Conservation (phyloP, 2,113 vertebrate genomes). For the Dipodomys ordii region DNA sequence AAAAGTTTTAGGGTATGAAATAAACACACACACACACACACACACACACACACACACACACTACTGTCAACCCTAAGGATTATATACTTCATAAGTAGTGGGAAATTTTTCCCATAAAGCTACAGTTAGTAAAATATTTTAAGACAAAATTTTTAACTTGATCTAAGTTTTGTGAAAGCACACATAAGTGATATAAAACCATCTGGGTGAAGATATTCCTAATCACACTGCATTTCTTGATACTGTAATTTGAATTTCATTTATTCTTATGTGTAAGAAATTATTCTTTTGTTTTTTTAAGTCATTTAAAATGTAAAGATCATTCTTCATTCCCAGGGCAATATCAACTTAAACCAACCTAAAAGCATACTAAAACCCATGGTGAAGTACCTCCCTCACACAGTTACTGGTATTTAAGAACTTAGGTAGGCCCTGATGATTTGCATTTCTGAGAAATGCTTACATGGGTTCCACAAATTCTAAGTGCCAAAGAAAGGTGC, state of each 20-base stretch:
- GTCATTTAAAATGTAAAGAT: slow-evolving; percentile 20
- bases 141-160: neutral
- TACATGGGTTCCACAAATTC: neutral
- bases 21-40: too few species aligned
- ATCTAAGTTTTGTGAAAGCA: neutral
- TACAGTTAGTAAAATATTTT: neutral
- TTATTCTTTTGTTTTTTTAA: neutral
- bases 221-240: neutral
- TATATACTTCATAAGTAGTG: neutral
- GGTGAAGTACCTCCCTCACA: neutral
- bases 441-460: neutral
- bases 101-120: neutral
- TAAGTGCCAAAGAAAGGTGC: neutral
- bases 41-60: too few species aligned
- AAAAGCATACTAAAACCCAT: neutral
- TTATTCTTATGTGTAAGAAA: neutral
- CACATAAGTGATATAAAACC: neutral
- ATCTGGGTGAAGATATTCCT: neutral
- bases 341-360: slow-evolving; percentile 12
- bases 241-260: neutral
- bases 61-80: neutral
- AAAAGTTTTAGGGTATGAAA: neutral
- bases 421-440: neutral
- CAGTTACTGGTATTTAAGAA: neutral
- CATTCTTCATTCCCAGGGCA: neutral